Conservation (phyloP, 1,140 invertebrate genomes). For the Idris sp. region DNA sequence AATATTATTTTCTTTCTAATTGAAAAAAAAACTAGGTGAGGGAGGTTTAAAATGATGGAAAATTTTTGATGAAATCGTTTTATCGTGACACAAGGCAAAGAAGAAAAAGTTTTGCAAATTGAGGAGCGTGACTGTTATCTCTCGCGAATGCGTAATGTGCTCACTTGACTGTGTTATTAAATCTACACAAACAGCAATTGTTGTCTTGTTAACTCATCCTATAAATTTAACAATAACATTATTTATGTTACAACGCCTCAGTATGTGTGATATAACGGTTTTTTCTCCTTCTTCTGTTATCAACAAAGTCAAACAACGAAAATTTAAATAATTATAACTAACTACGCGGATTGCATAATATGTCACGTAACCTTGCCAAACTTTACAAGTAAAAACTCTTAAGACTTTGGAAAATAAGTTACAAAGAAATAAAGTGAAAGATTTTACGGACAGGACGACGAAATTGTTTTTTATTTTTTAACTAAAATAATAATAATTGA, state of each 20-base stretch:
- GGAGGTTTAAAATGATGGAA: conserved; percentile 54
- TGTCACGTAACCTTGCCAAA: conserved; percentile 28
- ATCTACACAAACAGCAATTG: conserved; percentile 56
- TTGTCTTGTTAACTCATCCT: conserved; percentile 46
- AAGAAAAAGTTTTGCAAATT: conserved; percentile 47
- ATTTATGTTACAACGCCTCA: conserved; percentile 41
- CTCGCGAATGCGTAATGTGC: conserved; percentile 36
- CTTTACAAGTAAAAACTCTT: too few species aligned
- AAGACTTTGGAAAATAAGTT: too few species aligned
- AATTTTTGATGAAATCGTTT: conserved; percentile 39
- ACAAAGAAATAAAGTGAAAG: too few species aligned
- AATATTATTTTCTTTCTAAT: too few species aligned
- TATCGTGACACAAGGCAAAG: conserved; percentile 32
- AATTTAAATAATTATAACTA: conserved; percentile 27
- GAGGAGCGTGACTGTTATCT: conserved; percentile 31
- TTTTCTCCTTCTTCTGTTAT: conserved; percentile 15
- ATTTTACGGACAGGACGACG: too few species aligned
- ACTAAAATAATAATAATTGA: too few species aligned
- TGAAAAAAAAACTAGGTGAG: too few species aligned
- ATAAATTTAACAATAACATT: conserved; percentile 56
- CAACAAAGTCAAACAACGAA: conserved; percentile 29
- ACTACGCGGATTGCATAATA: conserved; percentile 31
- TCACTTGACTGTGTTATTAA: conserved; percentile 46
- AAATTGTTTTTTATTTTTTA: too few species aligned
- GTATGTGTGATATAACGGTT: conserved; percentile 45